phyloP scores from a whole-genome alignment of 1,140 invertebrate species.

The Octopus bimaculoides region DNA sequence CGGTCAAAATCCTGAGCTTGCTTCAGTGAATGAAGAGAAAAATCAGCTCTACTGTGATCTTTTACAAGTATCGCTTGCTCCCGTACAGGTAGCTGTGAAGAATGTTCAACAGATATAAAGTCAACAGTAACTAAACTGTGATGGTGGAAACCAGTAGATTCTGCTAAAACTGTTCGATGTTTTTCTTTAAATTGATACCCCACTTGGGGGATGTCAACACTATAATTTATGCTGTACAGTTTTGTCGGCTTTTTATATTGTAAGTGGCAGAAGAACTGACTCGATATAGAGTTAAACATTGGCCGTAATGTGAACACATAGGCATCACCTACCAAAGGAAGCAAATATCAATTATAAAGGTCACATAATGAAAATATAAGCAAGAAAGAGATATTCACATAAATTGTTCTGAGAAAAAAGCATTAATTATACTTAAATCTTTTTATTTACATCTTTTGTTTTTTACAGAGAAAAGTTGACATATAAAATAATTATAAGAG shows the following conservation, averaged over 20 bases:
- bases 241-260: conserved; percentile 32
- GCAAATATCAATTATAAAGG: neutral
- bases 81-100: conserved; percentile 28
- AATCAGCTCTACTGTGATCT: conserved; percentile 24
- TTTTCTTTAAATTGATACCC: conserved; percentile 30
- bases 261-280: conserved; percentile 42
- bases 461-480: no score
- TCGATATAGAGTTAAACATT: conserved; percentile 32
- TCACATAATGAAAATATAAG: neutral
- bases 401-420: no score
- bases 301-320: conserved; percentile 43
- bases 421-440: no score
- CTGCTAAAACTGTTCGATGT: conserved; percentile 25
- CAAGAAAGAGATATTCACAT: no score
- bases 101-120: conserved; percentile 35
- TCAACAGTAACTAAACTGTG: conserved; percentile 21
- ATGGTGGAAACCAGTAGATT: conserved; percentile 26
- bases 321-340: conserved; percentile 36
- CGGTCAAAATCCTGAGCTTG: conserved; percentile 25
- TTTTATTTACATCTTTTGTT: no score
- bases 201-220: conserved; percentile 32
- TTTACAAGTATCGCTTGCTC: conserved; percentile 39
- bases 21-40: conserved; percentile 33
- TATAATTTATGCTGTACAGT: conserved; percentile 44
- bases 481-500: no score